Evolutionary conservation across 2,888 invertebrate species (phyloP), one percentile per base, ranked within the genome.

Genomic region (Drosophila borealis): DNA sequence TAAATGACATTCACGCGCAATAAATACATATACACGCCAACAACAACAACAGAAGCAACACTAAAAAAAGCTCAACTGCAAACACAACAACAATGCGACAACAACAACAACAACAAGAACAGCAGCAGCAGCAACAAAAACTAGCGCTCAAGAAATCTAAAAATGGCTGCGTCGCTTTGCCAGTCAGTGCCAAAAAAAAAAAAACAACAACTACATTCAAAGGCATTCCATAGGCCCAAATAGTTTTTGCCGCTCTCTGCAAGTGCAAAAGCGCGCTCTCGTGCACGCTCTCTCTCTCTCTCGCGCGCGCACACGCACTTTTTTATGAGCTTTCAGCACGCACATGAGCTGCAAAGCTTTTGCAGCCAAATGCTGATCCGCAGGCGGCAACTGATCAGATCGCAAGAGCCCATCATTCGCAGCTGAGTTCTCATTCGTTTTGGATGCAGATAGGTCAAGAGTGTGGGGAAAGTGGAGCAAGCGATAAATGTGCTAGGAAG

Each of bases 1-100:
- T 69, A 89, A 86, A 86, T 86, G 85, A 88, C 85, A 86, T 86
- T 89, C 85, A 86, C 85, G 85, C 80, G 85, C 89, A 88, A 68
- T 77, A 77, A 83, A 81, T 73, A 86, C 78, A 59, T 41, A 49
- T 17, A 63, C 44, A 57, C 49, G 61, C 34, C 50, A 44, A 36
- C 59, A 39, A 10, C 65, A 46, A 36, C 42, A 50, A 14, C 14
- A 17, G 1, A 14, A 13, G 4, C 51, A 11, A 2, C 36, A 68
- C 59, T 64, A 66, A 68, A 71, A 73, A 87, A 82, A 84, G 81
- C 86, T 85, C 69, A 61, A 86, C 80, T 88, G 83, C 83, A 83
- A 82, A 85, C 78, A 79, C 85, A 82, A 75, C 88, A 84, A 39
- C 48, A 34, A 17, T 29, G 80, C 64, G 67, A 56, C 17, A 17